These are phyloP conservation scores for Laticauda colubrina DNA, from an alignment of 2,113 vertebrate species.

Conservation along the genomic window DNA sequence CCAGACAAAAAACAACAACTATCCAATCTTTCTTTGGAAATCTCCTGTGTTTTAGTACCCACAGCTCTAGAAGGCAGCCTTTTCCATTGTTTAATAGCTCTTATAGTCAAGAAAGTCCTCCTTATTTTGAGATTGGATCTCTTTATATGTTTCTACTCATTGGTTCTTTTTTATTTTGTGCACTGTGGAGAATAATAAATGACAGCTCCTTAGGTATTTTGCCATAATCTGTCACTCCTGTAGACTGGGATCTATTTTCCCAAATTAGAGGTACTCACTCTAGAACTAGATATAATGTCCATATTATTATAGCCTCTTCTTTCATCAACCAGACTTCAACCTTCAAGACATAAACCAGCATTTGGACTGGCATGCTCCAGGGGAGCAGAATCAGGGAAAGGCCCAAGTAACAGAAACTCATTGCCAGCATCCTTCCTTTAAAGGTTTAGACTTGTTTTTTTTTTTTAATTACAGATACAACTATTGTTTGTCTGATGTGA, in stretches of 20 bases:
- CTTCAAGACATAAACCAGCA: neutral
- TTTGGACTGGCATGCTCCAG: neutral
- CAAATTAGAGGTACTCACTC: neutral
- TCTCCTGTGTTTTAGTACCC: neutral
- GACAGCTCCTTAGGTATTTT: neutral
- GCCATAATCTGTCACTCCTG: neutral
- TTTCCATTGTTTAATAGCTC: neutral
- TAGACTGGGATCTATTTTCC: neutral
- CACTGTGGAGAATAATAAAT: neutral
- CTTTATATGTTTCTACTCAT: neutral
- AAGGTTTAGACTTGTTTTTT: neutral
- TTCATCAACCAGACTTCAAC: neutral
- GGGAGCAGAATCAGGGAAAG: neutral
- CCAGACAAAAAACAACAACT: neutral
- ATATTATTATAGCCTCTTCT: neutral
- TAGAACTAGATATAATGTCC: neutral
- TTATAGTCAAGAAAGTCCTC: neutral
- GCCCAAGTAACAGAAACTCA: neutral
- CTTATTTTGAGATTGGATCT: neutral
- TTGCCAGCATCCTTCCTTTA: neutral
- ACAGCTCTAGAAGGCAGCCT: neutral
- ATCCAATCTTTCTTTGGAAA: neutral
- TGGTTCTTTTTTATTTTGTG: neutral
- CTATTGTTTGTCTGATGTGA: neutral
- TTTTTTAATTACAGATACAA: neutral